Evolutionary conservation across 2,888 invertebrate species (phyloP), one percentile per base, ranked within the genome.

Genomic region (Molanna angustata): DNA sequence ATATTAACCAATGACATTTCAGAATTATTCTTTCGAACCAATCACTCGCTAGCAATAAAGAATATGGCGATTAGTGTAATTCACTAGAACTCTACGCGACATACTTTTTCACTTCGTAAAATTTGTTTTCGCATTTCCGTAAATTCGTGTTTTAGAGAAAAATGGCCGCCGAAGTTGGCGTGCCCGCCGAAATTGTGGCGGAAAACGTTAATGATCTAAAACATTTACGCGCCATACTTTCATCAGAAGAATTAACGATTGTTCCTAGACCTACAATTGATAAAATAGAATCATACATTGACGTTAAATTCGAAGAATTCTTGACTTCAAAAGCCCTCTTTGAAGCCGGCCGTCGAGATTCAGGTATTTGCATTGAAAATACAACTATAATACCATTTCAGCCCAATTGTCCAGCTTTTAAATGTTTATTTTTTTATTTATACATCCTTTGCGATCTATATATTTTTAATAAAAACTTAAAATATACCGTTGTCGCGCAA

Each of bases 241-340:
- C 74, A 43, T 68, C 72, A 60, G 62, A 68, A 55, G 76, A 76
- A 67, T 62, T 73, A 53, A 64, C 68, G 41, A 65, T 62, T 59
- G 61, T 76, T 60, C 69, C 76, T 16, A 63, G 64, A 57, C 62
- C 64, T 32, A 62, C 74, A 60, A 69, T 68, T 49, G 64, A 77
- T 61, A 89, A 88, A 71, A 73, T 90, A 33, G 82, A 83, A 62
- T 67, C 67, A 27, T 79, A 76, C 63, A 75, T 83, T 46, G 77
- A 74, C 42, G 74, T 79, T 52, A 82, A 83, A 66, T 83, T 85
- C 65, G 86, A 86, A 63, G 85, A 86, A 67, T 84, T 83, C 60
- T 74, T 88, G 62, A 86, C 85, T 50, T 79, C 85, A 20, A 87
- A 85, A 70, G 89, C 88, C 2, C 76, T 88, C 21, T 82, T 84